Evolutionary conservation across 1,140 invertebrate genomes (phyloP), one percentile per base, ranked within the genome.

Genomic region (Camponotus floridanus): DNA sequence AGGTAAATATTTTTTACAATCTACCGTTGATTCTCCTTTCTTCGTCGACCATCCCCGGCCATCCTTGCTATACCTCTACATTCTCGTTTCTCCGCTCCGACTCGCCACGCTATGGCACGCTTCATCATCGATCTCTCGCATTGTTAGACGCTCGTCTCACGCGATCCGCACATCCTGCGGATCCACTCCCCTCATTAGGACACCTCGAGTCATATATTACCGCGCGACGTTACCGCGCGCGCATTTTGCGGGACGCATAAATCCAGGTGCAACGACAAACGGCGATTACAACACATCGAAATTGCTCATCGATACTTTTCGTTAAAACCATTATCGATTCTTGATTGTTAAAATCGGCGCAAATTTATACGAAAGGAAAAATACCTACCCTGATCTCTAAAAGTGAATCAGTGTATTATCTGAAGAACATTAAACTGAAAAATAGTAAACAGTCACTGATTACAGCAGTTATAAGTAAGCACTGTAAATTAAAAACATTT

Each of bases 81-180:
- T 59, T 68, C 73, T 59, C 78, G 61, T 86, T 87, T 36, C 68
- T 59, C 36, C 11, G 67, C 51, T 76, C 70, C 70, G 39, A n/a
- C 36, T 76, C 65, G 76, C 45, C 71, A 65, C 76, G 70, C 42
- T 73, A 76, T 26, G 74, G 73, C 78, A 87, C 88, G 65, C 87
- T 91, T 91, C 92, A 87, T 92, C 92, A 93, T 93, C 88, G 91
- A 93, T 93, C 90, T 92, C 67, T 92, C 89, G 92, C 71, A 84
- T 87, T 89, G 84, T 90, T 86, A 87, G 88, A 87, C 90, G 86
- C 64, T 79, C 87, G 87, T 88, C 88, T 91, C 87, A 89, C 91
- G 88, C 86, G 84, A 91, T 91, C 85, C 80, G 78, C 85, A 87
- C 90, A 91, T 91, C 87, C 88, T 70, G 64, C 62, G 67, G 62